Base-by-base conservation (phyloP, 2,888 invertebrate species). In the Galerucella nymphaeae region DNA sequence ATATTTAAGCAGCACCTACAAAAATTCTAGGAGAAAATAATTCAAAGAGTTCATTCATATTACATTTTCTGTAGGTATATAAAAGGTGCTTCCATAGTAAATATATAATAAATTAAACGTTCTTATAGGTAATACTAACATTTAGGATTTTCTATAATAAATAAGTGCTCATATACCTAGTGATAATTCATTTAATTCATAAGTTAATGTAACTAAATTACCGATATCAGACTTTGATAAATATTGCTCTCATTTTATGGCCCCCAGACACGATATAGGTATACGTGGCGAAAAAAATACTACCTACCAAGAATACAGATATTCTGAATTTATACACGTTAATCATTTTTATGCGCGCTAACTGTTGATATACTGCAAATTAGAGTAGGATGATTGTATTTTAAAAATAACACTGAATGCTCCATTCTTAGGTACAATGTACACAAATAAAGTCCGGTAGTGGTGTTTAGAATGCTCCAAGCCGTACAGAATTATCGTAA, bases 181-280 rank as follows among this genome's bases (percentile, higher is more conserved):
- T 66, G 53, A 75, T 78, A 78, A 62, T 73, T 75, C 77, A 77
- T 75, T 72, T 58, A 53, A 64, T 75, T 75, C 71, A 70, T 74
- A 77, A 78, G 76, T 78, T 78, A 79, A 80, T 78, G 80, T 82
- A 82, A 82, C 79, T 82, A 83, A 83, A 84, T 83, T 83, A 84
- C 82, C 79, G 80, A 84, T 83, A 82, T 81, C 78, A 75, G 84
- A 84, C 84, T 81, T 83, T 84, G 85, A 85, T 85, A 83, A 85
- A 85, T 83, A 82, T 76, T 80, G 79, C 79, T 80, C 80, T 80
- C 80, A 82, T 83, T 84, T 85, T 84, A 85, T 84, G 77, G 83
- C 79, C 79, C 67, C 76, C 78, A 81, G 80, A 81, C 84, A 84
- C 84, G 84, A 83, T 79, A n/a, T n/a, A n/a, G n/a, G n/a, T n/a